These are phyloP conservation scores for rabbit (Oryctolagus cuniculus) DNA, from an alignment of 2,113 vertebrate species.

Conservation along the genomic window mOryCun1.1 NC_091433.1:32335501-32336000, in stretches of 20 bases:
- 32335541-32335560: neutral
- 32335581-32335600: conserved; percentile 41
- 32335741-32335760: neutral
- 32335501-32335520: neutral
- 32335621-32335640: neutral
- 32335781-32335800: neutral
- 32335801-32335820: neutral
- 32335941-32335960: fast-evolving
- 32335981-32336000: neutral
- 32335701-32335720: neutral
- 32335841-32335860: neutral
- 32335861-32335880: neutral
- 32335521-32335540: conserved; percentile 38
- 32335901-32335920: neutral
- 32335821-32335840: neutral
- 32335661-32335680: neutral
- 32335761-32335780: neutral
- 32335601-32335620: neutral
- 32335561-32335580: neutral
- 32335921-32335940: neutral
- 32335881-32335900: neutral
- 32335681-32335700: neutral
- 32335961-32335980: neutral
- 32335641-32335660: neutral
- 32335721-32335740: neutral